Evolutionary conservation across 2,797 vertebrate genomes (phyloP).

Genomic region (Alauda arvensis): DNA sequence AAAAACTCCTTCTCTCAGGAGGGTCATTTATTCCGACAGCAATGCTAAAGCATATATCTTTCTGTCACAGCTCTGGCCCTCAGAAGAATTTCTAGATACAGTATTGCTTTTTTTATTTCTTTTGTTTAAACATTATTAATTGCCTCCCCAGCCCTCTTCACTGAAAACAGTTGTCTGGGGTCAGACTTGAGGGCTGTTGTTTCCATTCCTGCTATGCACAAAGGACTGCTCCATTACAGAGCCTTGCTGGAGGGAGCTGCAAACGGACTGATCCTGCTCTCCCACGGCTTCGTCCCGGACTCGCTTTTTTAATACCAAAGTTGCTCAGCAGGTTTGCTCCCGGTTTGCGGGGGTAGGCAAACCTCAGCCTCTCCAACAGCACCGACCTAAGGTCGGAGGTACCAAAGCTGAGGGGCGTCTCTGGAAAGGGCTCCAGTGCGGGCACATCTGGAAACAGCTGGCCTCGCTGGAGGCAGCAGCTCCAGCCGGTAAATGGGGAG

Average conservation of each 20-base stretch:
- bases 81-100: conserved; percentile 54
- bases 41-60: conserved; percentile 43
- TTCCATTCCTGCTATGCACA: conserved; percentile 36
- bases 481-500: background rate
- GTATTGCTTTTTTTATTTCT: conserved; percentile 32
- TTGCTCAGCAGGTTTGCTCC: conserved; percentile 21
- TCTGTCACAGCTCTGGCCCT: conserved; percentile 46
- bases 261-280: background rate
- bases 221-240: conserved; percentile 6
- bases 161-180: conserved; percentile 56
- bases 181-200: conserved; percentile 51
- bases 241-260: background rate
- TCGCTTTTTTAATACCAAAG: background rate
- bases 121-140: conserved; percentile 62
- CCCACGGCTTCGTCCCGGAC: background rate
- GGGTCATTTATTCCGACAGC: conserved; percentile 56
- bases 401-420: background rate
- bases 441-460: rapidly evolving
- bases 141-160: conserved; percentile 39
- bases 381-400: background rate
- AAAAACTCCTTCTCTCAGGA: conserved; percentile 46
- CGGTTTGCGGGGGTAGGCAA: background rate
- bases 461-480: background rate
- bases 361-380: background rate
- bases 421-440: background rate